Evolutionary conservation across 2,888 invertebrate genomes (phyloP).

Genomic region (Metalampra italica): DNA sequence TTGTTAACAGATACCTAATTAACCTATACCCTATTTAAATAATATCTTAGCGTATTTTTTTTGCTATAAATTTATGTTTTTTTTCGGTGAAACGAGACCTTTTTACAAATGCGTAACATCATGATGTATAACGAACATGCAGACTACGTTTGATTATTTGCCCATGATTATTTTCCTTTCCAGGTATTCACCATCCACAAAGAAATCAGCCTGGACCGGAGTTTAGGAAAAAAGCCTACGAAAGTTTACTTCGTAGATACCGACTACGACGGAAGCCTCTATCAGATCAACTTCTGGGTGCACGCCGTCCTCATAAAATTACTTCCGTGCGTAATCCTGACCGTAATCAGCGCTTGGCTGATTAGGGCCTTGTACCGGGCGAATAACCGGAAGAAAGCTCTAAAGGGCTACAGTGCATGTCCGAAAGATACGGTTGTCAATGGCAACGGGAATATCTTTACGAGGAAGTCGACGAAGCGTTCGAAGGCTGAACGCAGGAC

Average conservation of each 20-base stretch:
- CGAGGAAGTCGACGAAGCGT: conserved; percentile 58
- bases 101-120: too few species aligned
- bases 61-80: too few species aligned
- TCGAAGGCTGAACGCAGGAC: conserved; percentile 65
- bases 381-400: conserved; percentile 81
- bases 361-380: conserved; percentile 85
- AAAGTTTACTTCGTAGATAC: conserved; percentile 75
- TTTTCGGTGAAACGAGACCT: too few species aligned
- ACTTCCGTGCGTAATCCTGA: conserved; percentile 87
- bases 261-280: conserved; percentile 78
- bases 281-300: conserved; percentile 88
- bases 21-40: too few species aligned
- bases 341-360: conserved; percentile 85
- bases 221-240: conserved; percentile 34
- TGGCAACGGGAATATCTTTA: conserved; percentile 60
- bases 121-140: too few species aligned
- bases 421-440: conserved; percentile 50
- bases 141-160: too few species aligned
- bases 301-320: conserved; percentile 89
- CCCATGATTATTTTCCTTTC: conserved; percentile 16
- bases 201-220: conserved; percentile 32
- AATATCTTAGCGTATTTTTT: too few species aligned
- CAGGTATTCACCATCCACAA: conserved; percentile 71
- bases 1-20: too few species aligned
- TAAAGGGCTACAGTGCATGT: conserved; percentile 71